Conservation (phyloP, 1,140 invertebrate species). For the Zaprionus vittiger region DNA sequence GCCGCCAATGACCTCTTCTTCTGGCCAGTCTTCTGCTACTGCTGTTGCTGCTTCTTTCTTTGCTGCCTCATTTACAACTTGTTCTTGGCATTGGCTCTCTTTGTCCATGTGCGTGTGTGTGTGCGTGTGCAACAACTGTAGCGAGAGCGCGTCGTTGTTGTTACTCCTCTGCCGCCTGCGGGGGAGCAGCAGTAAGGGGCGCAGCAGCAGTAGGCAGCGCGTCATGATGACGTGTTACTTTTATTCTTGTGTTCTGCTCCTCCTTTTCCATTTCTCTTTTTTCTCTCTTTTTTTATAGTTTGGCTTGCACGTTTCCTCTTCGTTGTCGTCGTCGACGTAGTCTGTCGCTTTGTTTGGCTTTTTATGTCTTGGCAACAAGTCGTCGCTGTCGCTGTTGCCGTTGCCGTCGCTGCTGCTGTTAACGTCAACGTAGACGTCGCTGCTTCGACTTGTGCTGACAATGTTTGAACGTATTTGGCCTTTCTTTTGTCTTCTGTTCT, state of each 20-base stretch:
- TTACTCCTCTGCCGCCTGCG: background rate
- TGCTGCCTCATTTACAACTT: constrained; percentile 76
- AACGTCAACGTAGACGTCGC: constrained; percentile 23
- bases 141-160: constrained; percentile 1
- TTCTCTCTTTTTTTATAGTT: constrained; percentile 46
- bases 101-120: background rate
- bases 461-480: constrained; percentile 75
- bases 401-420: background rate
- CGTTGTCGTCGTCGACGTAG: constrained; percentile 50
- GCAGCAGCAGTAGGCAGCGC: constrained; percentile 12
- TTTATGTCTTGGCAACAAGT: constrained; percentile 80
- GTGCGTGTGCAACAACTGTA: constrained; percentile 12
- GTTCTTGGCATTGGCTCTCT: constrained; percentile 67
- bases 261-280: constrained; percentile 48
- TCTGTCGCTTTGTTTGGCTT: constrained; percentile 65
- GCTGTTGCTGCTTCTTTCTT: constrained; percentile 26
- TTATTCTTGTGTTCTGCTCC: constrained; percentile 49
- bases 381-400: constrained; percentile 40
- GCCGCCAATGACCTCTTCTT: constrained; percentile 82
- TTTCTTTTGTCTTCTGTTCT: constrained; percentile 65
- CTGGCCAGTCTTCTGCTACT: constrained; percentile 39
- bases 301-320: constrained; percentile 63
- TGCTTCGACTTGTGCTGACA: constrained; percentile 49
- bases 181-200: background rate
- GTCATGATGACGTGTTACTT: constrained; percentile 79